Evolutionary conservation across 2,113 vertebrate species (phyloP).

Genomic region (Anthoscopus minutus): DNA sequence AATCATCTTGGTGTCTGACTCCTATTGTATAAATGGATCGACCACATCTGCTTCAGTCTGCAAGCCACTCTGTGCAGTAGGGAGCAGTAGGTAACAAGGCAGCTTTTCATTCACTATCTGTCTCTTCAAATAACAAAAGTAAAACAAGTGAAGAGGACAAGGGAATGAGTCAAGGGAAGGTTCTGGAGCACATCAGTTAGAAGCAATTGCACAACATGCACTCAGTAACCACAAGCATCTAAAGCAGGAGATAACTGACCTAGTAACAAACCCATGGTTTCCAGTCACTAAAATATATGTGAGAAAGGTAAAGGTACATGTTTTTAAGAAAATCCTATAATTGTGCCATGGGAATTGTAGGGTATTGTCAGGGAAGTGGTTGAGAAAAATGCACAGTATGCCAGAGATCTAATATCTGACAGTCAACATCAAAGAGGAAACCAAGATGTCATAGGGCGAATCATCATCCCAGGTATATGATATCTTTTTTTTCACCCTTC

Average conservation of each 20-base stretch:
- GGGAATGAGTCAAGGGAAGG: not conserved
- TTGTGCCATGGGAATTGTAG: not conserved
- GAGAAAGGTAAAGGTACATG: not conserved
- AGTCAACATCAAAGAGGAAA: not conserved
- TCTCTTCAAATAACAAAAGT: not conserved
- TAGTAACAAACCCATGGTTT: not conserved
- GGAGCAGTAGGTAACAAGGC: not conserved
- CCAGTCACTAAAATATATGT: not conserved
- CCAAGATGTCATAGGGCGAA: not conserved
- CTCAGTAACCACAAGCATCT: not conserved
- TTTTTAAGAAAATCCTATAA: not conserved
- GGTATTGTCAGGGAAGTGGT: not conserved
- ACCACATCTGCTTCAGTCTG: not conserved
- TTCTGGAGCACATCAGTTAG: not conserved
- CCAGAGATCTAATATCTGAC: not conserved
- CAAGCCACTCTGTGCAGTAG: not conserved
- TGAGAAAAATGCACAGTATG: not conserved
- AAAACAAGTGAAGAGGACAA: not conserved
- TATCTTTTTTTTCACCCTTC: not conserved
- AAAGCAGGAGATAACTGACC: not conserved
- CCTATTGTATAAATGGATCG: not conserved
- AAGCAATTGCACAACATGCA: not conserved
- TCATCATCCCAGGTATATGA: not conserved
- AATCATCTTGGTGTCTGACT: fast-evolving
- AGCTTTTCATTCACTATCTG: not conserved